A percentile compares a stretch with the other conserved stretches of the same genome.
phyloP scores from a whole-genome alignment of 1,140 invertebrate genomes.

The Musca domestica region DNA sequence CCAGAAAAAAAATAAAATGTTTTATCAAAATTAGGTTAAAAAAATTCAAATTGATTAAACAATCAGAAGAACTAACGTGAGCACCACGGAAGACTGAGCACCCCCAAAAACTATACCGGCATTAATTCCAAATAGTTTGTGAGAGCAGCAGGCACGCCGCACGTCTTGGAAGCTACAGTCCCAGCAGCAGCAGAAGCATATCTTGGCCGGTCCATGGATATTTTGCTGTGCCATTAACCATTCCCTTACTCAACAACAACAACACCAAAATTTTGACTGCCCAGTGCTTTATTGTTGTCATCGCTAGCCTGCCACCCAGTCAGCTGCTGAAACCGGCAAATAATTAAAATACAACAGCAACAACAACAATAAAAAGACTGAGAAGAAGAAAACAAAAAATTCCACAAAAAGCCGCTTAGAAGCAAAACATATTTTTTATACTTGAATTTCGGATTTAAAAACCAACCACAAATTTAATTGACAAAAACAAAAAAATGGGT shows the following conservation, averaged over 20 bases:
- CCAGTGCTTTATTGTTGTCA: not conserved
- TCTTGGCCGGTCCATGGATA: too few relatives aligned
- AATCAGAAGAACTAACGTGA: not conserved
- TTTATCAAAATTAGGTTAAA: conserved; percentile 36
- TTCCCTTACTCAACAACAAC: too few relatives aligned
- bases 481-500: conserved; percentile 13
- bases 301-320: not conserved
- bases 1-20: not conserved
- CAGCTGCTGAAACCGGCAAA: not conserved
- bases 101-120: too few relatives aligned
- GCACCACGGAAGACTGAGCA: not conserved
- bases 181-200: too few relatives aligned
- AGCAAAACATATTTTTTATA: not conserved
- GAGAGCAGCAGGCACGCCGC: too few relatives aligned
- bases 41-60: conserved; percentile 27
- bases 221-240: too few relatives aligned
- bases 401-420: not conserved
- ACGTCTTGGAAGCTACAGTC: too few relatives aligned
- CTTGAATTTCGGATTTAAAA: not conserved
- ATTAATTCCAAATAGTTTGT: too few relatives aligned
- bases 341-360: too few relatives aligned
- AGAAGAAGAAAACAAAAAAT: not conserved
- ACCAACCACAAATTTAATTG: not conserved
- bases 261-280: too few relatives aligned
- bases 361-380: too few relatives aligned